Evolutionary conservation across 2,888 invertebrate species (phyloP).

Genomic region (Drosophila eohydei): DNA sequence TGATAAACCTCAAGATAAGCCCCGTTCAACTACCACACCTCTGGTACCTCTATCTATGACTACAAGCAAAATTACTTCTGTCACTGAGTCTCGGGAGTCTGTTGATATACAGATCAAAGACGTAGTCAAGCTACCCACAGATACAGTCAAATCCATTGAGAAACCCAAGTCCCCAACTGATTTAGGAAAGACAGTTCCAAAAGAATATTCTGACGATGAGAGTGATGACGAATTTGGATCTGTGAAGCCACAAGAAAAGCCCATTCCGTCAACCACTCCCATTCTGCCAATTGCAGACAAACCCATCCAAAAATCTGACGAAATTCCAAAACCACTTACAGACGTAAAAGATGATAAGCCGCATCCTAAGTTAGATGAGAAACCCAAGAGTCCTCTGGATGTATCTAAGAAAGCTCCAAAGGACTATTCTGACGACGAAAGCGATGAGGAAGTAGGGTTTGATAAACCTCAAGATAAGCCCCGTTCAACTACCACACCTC

Average conservation of each 20-base stretch:
- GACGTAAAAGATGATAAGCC: neutral
- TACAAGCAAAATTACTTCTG: conserved; percentile 1
- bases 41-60: neutral
- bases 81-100: conserved; percentile 1
- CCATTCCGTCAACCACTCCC: neutral
- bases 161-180: neutral
- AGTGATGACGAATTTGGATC: neutral
- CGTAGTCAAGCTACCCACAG: neutral
- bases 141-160: neutral
- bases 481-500: neutral
- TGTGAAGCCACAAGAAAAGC: neutral
- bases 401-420: neutral
- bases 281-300: neutral
- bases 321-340: neutral
- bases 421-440: conserved; percentile 23
- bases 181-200: neutral
- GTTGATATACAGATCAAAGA: neutral
- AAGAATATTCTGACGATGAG: neutral
- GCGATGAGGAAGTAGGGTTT: conserved; percentile 11
- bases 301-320: neutral
- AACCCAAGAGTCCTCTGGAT: neutral
- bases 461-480: conserved; percentile 7
- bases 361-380: neutral
- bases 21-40: neutral
- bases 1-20: conserved; percentile 1